Percentiles rank a stretch among this genome's conserved stretches.
Conservation (phyloP, 2,113 vertebrate genomes). For the Colinus virginianus region DNA sequence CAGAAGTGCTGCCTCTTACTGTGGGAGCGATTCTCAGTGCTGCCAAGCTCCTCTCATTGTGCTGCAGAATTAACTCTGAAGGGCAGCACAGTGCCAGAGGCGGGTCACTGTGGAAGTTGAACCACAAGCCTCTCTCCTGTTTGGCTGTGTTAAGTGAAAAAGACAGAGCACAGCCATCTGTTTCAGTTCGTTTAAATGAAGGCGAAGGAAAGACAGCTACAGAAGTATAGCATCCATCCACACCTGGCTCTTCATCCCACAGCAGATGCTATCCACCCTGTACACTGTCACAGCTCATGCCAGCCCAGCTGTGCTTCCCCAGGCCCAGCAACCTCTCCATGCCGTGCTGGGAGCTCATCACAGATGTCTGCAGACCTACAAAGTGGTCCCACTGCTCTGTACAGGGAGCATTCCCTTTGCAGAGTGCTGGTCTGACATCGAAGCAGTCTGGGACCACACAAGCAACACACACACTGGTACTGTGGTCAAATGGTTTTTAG, state of each 20-base stretch:
- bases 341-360: accelerated
- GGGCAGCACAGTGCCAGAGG: background rate
- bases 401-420: background rate
- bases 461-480: background rate
- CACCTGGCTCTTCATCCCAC: background rate
- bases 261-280: background rate
- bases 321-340: accelerated
- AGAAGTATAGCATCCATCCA: accelerated
- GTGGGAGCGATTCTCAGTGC: background rate
- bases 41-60: background rate
- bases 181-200: background rate
- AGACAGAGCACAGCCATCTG: background rate
- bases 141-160: background rate
- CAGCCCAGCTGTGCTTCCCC: background rate
- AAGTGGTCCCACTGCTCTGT: too few relatives aligned
- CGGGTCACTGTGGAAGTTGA: accelerated
- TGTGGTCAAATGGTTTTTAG: background rate
- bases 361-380: accelerated
- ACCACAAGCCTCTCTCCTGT: background rate
- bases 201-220: background rate
- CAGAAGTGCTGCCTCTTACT: background rate
- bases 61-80: background rate
- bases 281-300: accelerated
- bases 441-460: background rate
- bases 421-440: background rate